Conservation (phyloP, 2,113 vertebrate species). For the Heterotis niloticus region DNA sequence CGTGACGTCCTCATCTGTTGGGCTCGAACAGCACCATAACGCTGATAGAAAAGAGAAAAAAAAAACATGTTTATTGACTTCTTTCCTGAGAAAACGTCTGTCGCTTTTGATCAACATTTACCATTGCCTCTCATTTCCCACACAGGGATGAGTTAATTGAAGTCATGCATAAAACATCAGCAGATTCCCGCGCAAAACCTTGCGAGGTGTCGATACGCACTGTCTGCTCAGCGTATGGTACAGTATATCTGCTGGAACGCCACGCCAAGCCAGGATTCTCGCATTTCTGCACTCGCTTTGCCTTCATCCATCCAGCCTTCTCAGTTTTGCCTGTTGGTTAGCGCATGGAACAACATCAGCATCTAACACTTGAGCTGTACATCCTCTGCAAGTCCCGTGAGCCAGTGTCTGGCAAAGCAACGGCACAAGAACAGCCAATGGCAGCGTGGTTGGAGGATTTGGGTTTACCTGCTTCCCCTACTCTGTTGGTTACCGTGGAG, state of each 20-base stretch:
- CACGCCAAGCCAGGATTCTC: too few relatives aligned
- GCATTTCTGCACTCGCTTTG: background rate
- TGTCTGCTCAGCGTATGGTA: background rate
- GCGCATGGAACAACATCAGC: background rate
- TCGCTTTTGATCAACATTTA: constrained; percentile 48
- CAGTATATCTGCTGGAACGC: background rate
- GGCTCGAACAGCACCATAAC: background rate
- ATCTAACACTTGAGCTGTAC: background rate
- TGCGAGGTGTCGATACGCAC: constrained; percentile 5
- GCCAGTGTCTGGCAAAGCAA: background rate
- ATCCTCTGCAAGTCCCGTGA: background rate
- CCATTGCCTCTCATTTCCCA: constrained; percentile 39
- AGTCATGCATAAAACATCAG: constrained; percentile 28
- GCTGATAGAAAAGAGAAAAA: background rate
- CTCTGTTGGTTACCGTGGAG: too few relatives aligned
- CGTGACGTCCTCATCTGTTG: too few relatives aligned
- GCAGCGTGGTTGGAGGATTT: background rate
- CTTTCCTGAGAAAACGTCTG: constrained; percentile 27
- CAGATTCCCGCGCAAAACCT: constrained; percentile 9
- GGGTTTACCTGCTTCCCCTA: too few relatives aligned
- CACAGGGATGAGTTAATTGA: constrained; percentile 35
- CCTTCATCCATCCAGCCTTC: background rate
- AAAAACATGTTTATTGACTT: constrained; percentile 20
- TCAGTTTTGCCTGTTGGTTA: background rate
- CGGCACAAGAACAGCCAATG: too few relatives aligned